phyloP scores from a whole-genome alignment of 2,113 vertebrate species.

The Scophthalmus maximus region DNA sequence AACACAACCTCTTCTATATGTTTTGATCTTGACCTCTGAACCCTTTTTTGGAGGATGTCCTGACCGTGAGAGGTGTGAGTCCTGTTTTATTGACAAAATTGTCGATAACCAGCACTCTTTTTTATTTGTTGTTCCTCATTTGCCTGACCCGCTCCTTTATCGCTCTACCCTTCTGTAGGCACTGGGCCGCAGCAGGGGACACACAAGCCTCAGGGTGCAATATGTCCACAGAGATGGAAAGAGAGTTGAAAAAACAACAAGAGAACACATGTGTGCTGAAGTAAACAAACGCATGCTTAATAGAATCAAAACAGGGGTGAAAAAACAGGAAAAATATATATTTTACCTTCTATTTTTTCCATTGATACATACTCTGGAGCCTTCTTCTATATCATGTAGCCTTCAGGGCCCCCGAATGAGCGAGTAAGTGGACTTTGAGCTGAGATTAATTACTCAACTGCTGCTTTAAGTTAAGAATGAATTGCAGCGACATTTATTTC shows the following conservation, averaged over 20 bases:
- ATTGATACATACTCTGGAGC: neutral
- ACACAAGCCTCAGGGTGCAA: conserved; percentile 64
- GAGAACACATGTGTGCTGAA: conserved; percentile 7
- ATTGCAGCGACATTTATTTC: too few species aligned
- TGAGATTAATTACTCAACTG: neutral
- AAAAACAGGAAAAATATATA: neutral
- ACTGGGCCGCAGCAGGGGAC: conserved; percentile 53
- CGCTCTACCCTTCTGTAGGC: conserved; percentile 17
- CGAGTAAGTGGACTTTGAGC: neutral
- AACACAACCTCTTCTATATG: neutral
- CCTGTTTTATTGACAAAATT: neutral
- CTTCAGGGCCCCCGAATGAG: too few species aligned
- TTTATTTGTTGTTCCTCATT: neutral
- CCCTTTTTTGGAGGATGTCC: neutral
- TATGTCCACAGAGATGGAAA: conserved; percentile 51
- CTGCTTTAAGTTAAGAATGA: neutral
- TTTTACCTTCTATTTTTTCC: conserved; percentile 27
- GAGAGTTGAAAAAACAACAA: conserved; percentile 34
- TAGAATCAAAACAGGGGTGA: neutral
- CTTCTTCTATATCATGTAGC: neutral
- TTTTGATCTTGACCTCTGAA: neutral
- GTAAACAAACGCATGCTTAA: conserved; percentile 14
- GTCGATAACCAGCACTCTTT: neutral
- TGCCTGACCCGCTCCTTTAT: neutral
- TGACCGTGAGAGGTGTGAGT: conserved; percentile 10